Evolutionary conservation across 2,888 invertebrate genomes (phyloP).

Genomic region (Falcaria lacertinaria): DNA sequence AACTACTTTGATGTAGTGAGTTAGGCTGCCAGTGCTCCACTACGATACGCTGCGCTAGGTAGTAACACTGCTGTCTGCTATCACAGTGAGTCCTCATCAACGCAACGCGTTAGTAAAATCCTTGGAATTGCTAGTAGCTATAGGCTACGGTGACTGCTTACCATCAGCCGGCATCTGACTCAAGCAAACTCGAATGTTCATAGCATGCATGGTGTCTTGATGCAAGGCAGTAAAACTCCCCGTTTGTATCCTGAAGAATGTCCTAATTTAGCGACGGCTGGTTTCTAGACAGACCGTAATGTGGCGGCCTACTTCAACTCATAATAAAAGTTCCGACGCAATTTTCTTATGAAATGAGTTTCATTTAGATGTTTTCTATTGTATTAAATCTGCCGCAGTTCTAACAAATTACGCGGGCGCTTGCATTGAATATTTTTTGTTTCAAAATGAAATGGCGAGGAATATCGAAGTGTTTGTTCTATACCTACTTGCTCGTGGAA

Average conservation of each 20-base stretch:
- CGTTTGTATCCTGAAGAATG: neutral
- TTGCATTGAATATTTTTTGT: neutral
- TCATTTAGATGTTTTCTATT: neutral
- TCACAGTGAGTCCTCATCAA: too few relatives aligned
- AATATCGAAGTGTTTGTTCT: slow-evolving; percentile 1
- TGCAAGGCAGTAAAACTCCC: neutral
- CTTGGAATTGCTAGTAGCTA: too few relatives aligned
- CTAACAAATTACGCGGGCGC: neutral
- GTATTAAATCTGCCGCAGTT: neutral
- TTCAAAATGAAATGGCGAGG: slow-evolving; percentile 12
- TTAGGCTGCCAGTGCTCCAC: too few relatives aligned
- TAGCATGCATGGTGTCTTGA: neutral
- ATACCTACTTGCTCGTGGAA: neutral
- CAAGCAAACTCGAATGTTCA: too few relatives aligned
- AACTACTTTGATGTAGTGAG: too few relatives aligned
- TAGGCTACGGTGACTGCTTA: too few relatives aligned
- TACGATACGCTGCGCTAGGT: too few relatives aligned
- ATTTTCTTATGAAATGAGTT: slow-evolving; percentile 1
- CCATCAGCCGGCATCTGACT: too few relatives aligned
- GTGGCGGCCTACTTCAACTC: neutral
- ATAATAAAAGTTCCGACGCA: slow-evolving; percentile 1
- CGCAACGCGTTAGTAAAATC: too few relatives aligned
- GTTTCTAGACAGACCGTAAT: slow-evolving; percentile 2
- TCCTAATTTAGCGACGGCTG: slow-evolving; percentile 1
- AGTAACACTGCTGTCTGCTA: too few relatives aligned